Conservation (phyloP, 2,113 vertebrate genomes). For the Chunga burmeisteri region DNA sequence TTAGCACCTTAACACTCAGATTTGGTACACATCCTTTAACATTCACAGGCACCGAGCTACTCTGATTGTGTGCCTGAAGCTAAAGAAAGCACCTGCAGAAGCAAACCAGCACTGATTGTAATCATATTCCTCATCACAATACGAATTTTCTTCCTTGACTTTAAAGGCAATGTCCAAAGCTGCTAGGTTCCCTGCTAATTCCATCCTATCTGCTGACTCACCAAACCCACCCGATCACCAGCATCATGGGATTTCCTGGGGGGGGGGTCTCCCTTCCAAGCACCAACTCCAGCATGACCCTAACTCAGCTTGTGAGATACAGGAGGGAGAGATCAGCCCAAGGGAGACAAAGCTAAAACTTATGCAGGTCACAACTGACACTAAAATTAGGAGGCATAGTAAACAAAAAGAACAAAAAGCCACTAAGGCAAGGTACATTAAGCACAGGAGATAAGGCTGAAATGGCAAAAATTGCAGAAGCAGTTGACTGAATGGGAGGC, state of each 20-base stretch:
- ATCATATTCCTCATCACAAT: neutral
- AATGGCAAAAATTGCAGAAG: neutral
- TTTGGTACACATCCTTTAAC: fast-evolving
- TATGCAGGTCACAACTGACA: neutral
- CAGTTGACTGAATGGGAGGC: neutral
- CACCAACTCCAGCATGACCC: neutral
- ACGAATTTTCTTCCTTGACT: neutral
- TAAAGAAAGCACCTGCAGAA: neutral
- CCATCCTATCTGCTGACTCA: neutral
- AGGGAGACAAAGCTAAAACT: neutral
- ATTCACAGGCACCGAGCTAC: neutral
- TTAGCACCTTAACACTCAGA: neutral
- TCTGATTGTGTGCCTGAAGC: neutral
- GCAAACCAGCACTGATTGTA: neutral
- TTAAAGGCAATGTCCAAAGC: neutral
- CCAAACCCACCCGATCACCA: neutral
- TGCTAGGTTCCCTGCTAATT: neutral
- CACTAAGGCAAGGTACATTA: neutral
- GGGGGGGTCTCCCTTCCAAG: neutral
- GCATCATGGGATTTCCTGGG: fast-evolving
- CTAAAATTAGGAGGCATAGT: neutral
- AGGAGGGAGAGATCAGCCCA: neutral
- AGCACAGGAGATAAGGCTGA: neutral
- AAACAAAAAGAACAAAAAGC: neutral
- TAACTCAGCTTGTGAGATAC: neutral